Evolutionary conservation across 2,113 vertebrate genomes (phyloP).

Genomic region (Paradisaea rubra): DNA sequence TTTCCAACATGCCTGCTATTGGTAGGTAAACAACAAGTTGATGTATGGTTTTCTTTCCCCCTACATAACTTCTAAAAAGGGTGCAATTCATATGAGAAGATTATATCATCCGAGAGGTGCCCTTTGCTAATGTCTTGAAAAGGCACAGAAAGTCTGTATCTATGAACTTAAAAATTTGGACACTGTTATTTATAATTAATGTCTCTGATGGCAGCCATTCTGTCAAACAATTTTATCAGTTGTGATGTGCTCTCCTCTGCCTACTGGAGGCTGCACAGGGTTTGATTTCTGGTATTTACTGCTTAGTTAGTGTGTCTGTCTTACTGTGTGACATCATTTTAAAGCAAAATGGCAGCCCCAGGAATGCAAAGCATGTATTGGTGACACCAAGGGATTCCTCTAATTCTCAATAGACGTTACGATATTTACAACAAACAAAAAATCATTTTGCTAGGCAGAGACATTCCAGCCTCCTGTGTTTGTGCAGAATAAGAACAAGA

Average conservation of each 20-base stretch:
- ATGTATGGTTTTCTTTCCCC: fast-evolving
- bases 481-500: not conserved
- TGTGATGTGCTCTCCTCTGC: not conserved
- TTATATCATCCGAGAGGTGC: not conserved
- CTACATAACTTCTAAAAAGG: not conserved
- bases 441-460: not conserved
- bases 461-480: not conserved
- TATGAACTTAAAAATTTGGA: not conserved
- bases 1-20: slow-evolving; percentile 79
- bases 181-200: not conserved
- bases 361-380: not conserved
- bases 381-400: not conserved
- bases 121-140: not conserved
- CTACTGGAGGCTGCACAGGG: not conserved
- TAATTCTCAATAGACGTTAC: not conserved
- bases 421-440: not conserved
- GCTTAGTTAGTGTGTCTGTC: not conserved
- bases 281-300: not conserved
- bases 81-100: not conserved
- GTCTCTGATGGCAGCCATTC: not conserved
- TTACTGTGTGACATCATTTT: not conserved
- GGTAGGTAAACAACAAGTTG: slow-evolving; percentile 60
- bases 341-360: not conserved
- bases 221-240: not conserved
- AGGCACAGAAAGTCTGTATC: not conserved